Evolutionary conservation across 2,888 invertebrate species (phyloP).

Genomic region (Cremastinae sp.): DNA sequence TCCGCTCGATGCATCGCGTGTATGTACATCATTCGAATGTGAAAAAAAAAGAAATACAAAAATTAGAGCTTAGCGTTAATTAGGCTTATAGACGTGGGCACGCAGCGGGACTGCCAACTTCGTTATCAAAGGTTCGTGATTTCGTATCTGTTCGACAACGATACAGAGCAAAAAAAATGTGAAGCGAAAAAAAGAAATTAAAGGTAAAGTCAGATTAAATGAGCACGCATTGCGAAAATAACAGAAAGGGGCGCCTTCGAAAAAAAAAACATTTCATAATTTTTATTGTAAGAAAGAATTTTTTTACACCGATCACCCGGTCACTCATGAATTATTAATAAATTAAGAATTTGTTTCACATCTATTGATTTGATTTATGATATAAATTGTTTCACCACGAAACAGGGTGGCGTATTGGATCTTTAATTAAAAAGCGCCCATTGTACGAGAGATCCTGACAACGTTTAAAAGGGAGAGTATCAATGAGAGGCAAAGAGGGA

Average conservation of each 20-base stretch:
- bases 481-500: neutral
- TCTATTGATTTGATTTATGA: neutral
- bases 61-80: constrained; percentile 43
- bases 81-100: constrained; percentile 59
- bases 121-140: constrained; percentile 64
- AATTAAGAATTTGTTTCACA: neutral
- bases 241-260: constrained; percentile 5
- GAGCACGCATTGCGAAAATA: neutral
- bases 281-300: neutral
- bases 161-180: constrained; percentile 18
- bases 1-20: constrained; percentile 48
- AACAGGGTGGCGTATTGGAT: neutral
- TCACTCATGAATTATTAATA: neutral
- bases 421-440: constrained; percentile 15
- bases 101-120: constrained; percentile 67
- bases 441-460: constrained; percentile 37
- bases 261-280: neutral
- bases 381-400: constrained; percentile 3
- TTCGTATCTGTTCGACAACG: constrained; percentile 43
- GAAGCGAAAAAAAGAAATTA: constrained; percentile 1
- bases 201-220: neutral
- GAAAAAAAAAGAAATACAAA: constrained; percentile 11
- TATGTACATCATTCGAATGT: constrained; percentile 38
- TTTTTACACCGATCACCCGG: neutral
- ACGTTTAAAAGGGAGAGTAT: neutral